Evolutionary conservation across 2,797 vertebrate genomes (phyloP), one percentile per base, ranked within the genome.

Genomic region (Mus spretus): DNA sequence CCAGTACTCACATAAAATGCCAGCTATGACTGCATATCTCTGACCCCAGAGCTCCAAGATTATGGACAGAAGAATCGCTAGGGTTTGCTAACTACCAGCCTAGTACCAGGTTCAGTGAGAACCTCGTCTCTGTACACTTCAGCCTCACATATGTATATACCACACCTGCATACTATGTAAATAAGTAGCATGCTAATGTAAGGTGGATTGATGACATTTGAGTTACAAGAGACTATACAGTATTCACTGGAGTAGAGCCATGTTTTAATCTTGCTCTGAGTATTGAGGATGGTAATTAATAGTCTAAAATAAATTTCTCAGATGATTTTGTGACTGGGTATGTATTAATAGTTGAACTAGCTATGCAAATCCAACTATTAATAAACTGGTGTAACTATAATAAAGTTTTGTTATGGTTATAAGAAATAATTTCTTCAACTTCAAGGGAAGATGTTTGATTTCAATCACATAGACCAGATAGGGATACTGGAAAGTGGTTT

Each of bases 361-460:
- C 34, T 59, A 90, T 63, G 61, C 26, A 90, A 59, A 86, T 92
- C 70, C 40, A 95, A 3, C 24, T 94, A 17, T 92, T 89, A 96
- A 67, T 85, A 40, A 78, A 15, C 37, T 95, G 28, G 50, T 65
- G 80, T 31, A 95, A 79, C 65, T 83, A 57, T 82, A 67, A 15
- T 95, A 84, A 78, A 94, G 34, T 89, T 92, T 24, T 86, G 4
- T 91, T 82, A 55, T 4, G 19, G 86, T 87, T 50, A 81, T 92
- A 95, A 94, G 31, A 89, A 92, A 24, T 75, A 91, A 77, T 70
- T 92, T 93, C 72, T 96, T 94, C 63, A 70, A 20, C 5, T 91
- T 85, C 22, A 20, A 86, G n/a, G n/a, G 20, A 26, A 0, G 55
- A 37, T 88, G 40, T 47, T 92, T 87, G 28, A 91, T 80, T 83